Evolutionary conservation across 2,888 invertebrate genomes (phyloP).

Genomic region (Rotaria socialis): DNA sequence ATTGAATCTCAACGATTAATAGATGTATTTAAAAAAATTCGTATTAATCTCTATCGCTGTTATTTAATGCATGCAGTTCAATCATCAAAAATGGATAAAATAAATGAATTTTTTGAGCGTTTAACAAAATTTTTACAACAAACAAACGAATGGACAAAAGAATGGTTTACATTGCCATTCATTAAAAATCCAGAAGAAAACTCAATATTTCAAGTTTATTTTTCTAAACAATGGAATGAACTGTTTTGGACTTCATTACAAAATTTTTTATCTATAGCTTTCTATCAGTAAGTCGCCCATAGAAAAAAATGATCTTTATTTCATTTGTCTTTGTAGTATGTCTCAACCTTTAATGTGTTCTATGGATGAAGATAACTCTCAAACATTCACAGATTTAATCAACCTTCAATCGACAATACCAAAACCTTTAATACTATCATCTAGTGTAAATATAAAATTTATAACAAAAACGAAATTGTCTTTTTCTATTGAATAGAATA

Average conservation of each 20-base stretch:
- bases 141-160: conserved; percentile 80
- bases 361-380: background rate
- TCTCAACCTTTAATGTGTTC: background rate
- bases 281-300: background rate
- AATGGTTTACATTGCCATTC: conserved; percentile 92
- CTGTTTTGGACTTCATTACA: conserved; percentile 81
- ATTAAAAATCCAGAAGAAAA: conserved; percentile 85
- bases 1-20: conserved; percentile 46
- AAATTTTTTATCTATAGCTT: conserved; percentile 69
- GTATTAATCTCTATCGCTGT: conserved; percentile 77
- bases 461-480: too few species aligned
- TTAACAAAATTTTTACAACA: conserved; percentile 80
- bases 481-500: too few species aligned
- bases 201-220: conserved; percentile 78
- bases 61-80: conserved; percentile 80
- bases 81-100: conserved; percentile 76
- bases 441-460: too few species aligned
- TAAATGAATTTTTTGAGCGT: conserved; percentile 80
- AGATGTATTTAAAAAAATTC: conserved; percentile 66
- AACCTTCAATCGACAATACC: too few species aligned
- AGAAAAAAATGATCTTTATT: background rate
- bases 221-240: conserved; percentile 90
- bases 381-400: too few species aligned
- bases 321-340: background rate
- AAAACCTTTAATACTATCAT: too few species aligned